Evolutionary conservation across 2,113 vertebrate genomes (phyloP).

Genomic region (Coturnix japonica): DNA sequence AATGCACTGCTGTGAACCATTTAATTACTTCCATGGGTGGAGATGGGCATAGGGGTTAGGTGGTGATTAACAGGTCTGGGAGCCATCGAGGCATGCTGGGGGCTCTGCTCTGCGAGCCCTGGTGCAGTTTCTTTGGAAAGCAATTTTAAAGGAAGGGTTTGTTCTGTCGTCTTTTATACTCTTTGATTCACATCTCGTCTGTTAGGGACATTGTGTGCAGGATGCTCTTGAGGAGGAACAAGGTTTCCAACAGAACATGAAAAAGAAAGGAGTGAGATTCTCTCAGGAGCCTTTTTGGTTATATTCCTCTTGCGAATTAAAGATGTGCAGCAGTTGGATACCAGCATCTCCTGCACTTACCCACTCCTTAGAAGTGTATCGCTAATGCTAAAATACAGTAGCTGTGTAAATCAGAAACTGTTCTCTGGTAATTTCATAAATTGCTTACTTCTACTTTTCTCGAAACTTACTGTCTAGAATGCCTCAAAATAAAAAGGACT

Average conservation of each 20-base stretch:
- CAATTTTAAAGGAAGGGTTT: not conserved
- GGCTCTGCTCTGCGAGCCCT: not conserved
- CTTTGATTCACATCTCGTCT: not conserved
- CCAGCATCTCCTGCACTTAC: not conserved
- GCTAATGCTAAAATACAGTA: not conserved
- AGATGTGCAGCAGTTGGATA: not conserved
- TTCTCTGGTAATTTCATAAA: not conserved
- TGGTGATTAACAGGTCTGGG: not conserved
- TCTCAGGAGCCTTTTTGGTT: not conserved
- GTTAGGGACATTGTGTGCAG: not conserved
- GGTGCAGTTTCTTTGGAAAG: not conserved
- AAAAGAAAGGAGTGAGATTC: not conserved
- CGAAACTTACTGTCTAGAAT: not conserved
- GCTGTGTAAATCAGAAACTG: not conserved
- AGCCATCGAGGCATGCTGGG: not conserved
- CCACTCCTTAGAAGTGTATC: not conserved
- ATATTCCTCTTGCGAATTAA: not conserved
- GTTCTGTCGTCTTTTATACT: not conserved
- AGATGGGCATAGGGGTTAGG: not conserved
- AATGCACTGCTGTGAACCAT: not conserved
- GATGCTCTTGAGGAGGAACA: not conserved
- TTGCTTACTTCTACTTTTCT: not conserved
- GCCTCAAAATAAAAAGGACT: not conserved
- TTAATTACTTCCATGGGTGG: not conserved
- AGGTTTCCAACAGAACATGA: not conserved